Conservation (phyloP, 2,797 vertebrate species). For the Crax fasciolata region DNA sequence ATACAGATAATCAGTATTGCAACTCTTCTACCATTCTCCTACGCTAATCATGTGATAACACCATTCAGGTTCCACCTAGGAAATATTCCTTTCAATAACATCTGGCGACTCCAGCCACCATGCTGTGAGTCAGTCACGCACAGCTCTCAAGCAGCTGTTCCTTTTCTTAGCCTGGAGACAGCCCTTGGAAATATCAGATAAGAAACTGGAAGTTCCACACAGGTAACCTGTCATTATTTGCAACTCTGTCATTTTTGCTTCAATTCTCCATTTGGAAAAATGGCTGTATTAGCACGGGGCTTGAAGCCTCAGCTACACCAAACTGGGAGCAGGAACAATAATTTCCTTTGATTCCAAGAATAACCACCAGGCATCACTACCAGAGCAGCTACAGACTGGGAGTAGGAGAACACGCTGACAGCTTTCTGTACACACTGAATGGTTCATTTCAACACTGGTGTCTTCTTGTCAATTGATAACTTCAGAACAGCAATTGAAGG, state of each 20-base stretch:
- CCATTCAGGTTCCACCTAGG: neutral
- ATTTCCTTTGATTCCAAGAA: constrained; percentile 20
- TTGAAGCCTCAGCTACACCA: neutral
- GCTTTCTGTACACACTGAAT: neutral
- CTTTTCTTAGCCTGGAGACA: neutral
- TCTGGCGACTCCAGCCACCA: neutral
- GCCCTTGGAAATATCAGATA: neutral
- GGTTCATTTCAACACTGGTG: constrained; percentile 1
- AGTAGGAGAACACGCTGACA: neutral
- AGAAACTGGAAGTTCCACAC: neutral
- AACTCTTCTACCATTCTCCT: neutral
- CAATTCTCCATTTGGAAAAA: neutral
- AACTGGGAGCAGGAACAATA: neutral
- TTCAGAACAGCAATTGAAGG: constrained; percentile 8
- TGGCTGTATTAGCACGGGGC: neutral
- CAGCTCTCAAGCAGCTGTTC: neutral
- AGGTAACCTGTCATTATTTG: neutral
- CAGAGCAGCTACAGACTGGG: neutral
- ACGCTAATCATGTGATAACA: neutral
- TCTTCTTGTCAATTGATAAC: constrained; percentile 10
- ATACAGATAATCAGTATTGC: accelerated
- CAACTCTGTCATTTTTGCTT: neutral
- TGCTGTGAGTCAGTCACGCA: neutral
- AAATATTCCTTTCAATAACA: neutral
- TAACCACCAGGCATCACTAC: neutral